Evolutionary conservation across 2,888 invertebrate genomes (phyloP), one percentile per base, ranked within the genome.

Genomic region (Nomada fucata): DNA sequence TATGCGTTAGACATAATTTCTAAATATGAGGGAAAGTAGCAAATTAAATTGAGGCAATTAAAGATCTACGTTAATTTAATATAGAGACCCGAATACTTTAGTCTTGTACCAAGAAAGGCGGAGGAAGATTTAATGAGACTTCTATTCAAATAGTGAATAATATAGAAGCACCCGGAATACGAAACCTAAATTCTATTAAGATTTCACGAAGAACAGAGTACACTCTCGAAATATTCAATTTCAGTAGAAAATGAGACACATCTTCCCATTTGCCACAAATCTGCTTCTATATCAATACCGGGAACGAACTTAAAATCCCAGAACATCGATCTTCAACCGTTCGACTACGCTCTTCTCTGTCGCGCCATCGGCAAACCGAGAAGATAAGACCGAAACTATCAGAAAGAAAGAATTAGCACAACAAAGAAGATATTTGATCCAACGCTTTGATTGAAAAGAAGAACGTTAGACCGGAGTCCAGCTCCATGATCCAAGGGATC

Each of bases 351-450:
- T 0, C 53, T 9, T 53, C 53, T n/a, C n/a, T 18, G 20, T n/a
- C n/a, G 9, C 4, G 4, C n/a, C 9, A 36, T 36, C 36, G 7
- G 7, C 7, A 7, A 36, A 36, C 7, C 9, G 7, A 36, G 10
- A 20, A 9, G n/a, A 53, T 5, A 20, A 15, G 0, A 15, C 1
- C 36, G 13, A 47, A 47, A 15, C 47, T 13, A 47, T 13, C 3
- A 26, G 57, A 0, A 57, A n/a, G 18, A 7, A 36, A 29, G 5
- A 59, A 13, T 10, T 9, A 11, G 26, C 18, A 11, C 23, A 29
- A 18, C 10, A 64, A 64, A 64, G 26, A 36, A 65, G 29, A 52
- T 50, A 42, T 67, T 20, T 55, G 42, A 64, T 11, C n/a, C 29
- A 11, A 18, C 26, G 50, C 2, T 29, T 50, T 11, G 13, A 36